Base-by-base conservation (phyloP, 2,888 invertebrate genomes). In the Nebria salina region DNA sequence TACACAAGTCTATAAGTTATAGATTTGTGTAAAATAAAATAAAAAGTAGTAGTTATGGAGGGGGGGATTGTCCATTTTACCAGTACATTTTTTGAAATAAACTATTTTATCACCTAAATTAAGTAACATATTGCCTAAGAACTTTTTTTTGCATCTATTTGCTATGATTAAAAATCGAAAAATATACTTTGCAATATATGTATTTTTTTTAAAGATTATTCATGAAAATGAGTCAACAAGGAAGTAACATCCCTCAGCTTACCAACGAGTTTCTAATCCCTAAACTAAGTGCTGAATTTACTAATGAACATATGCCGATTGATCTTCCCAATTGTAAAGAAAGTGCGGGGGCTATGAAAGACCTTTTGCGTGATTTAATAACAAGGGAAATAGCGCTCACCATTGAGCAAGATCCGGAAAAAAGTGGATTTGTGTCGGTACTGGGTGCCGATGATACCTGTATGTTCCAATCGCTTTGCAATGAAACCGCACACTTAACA, bases 341-440 rank as follows among this genome's bases (percentile, higher is more conserved):
- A 84, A 84, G 84, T 6, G 82, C 85, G 0, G 83, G 82, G 13
- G 83, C 85, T n/a, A 76, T 87, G 34, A 85, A 86, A 70, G 86
- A 87, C 15, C 81, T 87, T 81, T 82, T 86, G 84, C 85, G 86
- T 80, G 84, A 85, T 13, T 83, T 89, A 11, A 84, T 83, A 20
- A 83, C 82, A 8, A 85, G 86, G 34, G 88, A 89, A 84, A 85
- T 89, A 43, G 84, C 85, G n/a, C 65, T 89, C 26, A 88, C 87
- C 1, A 78, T 89, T 4, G 89, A 89, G 83, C 87, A 86, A 77
- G 87, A 89, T 83, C 84, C 86, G 11, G 88, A 89, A 72, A 83
- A 85, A 65, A 88, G 88, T 11, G 85, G 70, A 25, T 20, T 70
- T 11, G 70, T 26, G 25, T 25, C 70, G 11, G 70, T 26, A 13